Percentiles rank a stretch among this genome's conserved stretches.
These are phyloP conservation scores for Xiphydria camelus DNA, from an alignment of 2,888 invertebrate species.

Conservation along the genomic window DNA sequence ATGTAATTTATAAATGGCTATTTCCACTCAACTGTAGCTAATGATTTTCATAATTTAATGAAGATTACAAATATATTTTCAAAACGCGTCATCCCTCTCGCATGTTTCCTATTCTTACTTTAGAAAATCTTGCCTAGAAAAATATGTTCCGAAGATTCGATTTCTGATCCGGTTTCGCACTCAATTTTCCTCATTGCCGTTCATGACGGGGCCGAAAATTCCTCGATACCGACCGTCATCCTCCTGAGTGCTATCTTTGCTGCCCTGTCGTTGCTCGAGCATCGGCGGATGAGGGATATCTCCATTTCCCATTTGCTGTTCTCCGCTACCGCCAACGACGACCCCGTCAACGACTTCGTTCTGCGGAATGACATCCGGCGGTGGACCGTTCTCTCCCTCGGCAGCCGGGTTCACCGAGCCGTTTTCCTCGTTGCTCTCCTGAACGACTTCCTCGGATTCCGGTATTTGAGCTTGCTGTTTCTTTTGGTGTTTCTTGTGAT, in stretches of 20 bases:
- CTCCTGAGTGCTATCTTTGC: conserved; percentile 75
- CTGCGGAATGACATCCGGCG: conserved; percentile 48
- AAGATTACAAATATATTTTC: no score
- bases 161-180: no score
- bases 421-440: conserved; percentile 61
- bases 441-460: conserved; percentile 52
- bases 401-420: conserved; percentile 39
- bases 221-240: conserved; percentile 55
- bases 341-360: conserved; percentile 42
- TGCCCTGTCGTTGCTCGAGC: conserved; percentile 70
- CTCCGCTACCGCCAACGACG: conserved; percentile 32
- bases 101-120: no score
- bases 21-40: no score
- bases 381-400: conserved; percentile 51
- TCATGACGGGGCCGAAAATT: no score
- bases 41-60: no score
- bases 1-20: no score
- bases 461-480: conserved; percentile 52
- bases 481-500: conserved; percentile 68
- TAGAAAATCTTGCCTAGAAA: not conserved
- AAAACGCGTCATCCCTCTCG: no score
- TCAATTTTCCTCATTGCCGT: no score
- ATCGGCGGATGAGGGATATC: conserved; percentile 66
- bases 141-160: no score
- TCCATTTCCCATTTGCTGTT: conserved; percentile 62